Conservation (phyloP, 1,140 invertebrate genomes). For the Euglossa dilemma region DNA sequence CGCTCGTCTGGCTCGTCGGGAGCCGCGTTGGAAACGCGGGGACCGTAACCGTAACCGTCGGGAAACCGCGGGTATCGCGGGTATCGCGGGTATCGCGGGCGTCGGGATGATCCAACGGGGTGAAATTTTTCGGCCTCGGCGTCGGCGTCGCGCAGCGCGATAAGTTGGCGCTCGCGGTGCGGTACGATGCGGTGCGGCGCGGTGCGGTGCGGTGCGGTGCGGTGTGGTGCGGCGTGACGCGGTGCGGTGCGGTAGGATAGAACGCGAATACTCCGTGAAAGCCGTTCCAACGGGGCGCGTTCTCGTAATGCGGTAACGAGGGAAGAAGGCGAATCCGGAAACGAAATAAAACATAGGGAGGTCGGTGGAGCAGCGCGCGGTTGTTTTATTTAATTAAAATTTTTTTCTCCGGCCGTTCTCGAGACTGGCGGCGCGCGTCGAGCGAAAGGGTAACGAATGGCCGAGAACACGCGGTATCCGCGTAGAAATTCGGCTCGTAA, state of each 20-base stretch:
- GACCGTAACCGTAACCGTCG: constrained; percentile 66
- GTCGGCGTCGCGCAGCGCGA: constrained; percentile 12
- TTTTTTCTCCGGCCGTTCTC: background rate
- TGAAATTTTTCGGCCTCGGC: constrained; percentile 61
- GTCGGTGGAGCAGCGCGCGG: background rate
- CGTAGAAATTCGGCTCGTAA: constrained; percentile 42
- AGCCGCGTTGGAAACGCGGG: constrained; percentile 12
- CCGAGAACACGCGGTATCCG: background rate
- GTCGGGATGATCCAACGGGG: background rate
- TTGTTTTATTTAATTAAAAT: constrained; percentile 47
- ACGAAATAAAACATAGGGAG: background rate
- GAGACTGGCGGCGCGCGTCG: background rate
- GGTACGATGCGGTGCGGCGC: background rate
- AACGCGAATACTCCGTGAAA: constrained; percentile 6
- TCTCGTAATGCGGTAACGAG: constrained; percentile 15
- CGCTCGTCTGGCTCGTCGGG: no score
- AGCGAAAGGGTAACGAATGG: background rate
- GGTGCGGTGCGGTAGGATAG: background rate
- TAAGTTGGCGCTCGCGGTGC: background rate
- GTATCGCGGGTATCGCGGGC: constrained; percentile 61
- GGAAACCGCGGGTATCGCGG: constrained; percentile 76
- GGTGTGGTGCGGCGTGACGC: background rate
- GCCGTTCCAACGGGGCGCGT: background rate
- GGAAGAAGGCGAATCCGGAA: background rate
- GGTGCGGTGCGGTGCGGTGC: background rate